Conservation (phyloP, 2,113 vertebrate genomes). For the Deroptyus accipitrinus region DNA sequence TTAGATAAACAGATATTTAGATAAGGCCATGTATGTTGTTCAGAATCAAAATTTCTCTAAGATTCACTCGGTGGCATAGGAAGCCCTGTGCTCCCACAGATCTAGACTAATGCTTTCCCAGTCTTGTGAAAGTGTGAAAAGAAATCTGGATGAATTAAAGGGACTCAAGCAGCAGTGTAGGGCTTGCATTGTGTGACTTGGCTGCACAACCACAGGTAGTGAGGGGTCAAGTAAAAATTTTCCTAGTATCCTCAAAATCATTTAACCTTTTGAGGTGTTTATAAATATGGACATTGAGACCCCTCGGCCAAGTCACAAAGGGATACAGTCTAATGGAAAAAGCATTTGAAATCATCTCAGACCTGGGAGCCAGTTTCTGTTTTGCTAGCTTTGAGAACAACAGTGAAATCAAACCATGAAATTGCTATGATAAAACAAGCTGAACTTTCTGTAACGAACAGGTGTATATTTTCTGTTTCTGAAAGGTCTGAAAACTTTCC, state of each 20-base stretch:
- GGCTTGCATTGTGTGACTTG: background rate
- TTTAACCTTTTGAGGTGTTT: background rate
- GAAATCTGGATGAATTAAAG: background rate
- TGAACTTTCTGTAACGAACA: background rate
- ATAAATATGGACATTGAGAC: background rate
- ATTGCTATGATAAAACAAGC: background rate
- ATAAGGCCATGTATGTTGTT: background rate
- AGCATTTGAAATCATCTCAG: background rate
- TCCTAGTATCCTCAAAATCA: background rate
- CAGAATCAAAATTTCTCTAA: background rate
- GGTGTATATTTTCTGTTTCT: background rate
- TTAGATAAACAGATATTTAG: background rate
- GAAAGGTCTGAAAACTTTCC: background rate
- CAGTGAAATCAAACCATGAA: background rate
- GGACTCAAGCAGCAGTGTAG: background rate
- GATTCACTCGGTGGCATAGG: background rate
- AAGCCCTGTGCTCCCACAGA: background rate
- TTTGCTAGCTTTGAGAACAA: background rate
- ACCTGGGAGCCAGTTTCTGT: background rate
- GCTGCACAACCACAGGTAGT: background rate
- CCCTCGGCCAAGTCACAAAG: background rate
- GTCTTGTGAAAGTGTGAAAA: background rate
- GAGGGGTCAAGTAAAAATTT: background rate
- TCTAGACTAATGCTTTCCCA: background rate
- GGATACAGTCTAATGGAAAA: background rate